Percentiles rank a stretch among this genome's conserved stretches.
Evolutionary conservation across 2,888 invertebrate species (phyloP).

Genomic region (Catocala nupta): DNA sequence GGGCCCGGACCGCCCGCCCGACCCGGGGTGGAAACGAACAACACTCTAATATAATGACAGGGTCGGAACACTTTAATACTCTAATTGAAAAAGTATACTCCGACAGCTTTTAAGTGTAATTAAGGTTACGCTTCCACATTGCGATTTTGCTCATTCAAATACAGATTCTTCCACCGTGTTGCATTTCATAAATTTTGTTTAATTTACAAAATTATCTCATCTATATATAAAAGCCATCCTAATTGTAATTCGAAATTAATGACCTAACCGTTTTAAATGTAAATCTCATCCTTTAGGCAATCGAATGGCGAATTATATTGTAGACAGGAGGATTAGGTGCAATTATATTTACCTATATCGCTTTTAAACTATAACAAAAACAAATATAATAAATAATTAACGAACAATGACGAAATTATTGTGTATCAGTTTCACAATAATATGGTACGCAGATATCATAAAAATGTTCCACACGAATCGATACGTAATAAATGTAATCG

Average conservation of each 20-base stretch:
- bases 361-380: neutral
- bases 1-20: conserved; percentile 58
- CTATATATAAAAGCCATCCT: conserved; percentile 7
- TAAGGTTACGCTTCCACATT: conserved; percentile 72
- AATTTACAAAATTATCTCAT: no score
- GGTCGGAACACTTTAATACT: conserved; percentile 87
- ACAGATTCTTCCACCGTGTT: conserved; percentile 27
- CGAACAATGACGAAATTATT: conserved; percentile 15
- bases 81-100: conserved; percentile 87
- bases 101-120: conserved; percentile 81
- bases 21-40: conserved; percentile 82
- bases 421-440: conserved; percentile 19
- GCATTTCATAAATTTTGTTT: no score
- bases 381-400: conserved; percentile 19
- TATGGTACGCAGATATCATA: conserved; percentile 40
- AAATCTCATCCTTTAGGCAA: neutral
- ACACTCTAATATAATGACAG: conserved; percentile 87
- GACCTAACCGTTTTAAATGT: neutral
- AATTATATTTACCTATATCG: conserved; percentile 8
- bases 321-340: neutral
- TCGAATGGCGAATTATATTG: conserved; percentile 2
- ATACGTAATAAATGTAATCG: conserved; percentile 72
- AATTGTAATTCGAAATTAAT: neutral
- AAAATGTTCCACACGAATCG: conserved; percentile 54
- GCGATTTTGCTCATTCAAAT: conserved; percentile 54